A percentile compares a stretch with the other conserved stretches of the same genome.
Evolutionary conservation across 2,888 invertebrate genomes (phyloP).

Genomic region (Ypsolopha scabrella): DNA sequence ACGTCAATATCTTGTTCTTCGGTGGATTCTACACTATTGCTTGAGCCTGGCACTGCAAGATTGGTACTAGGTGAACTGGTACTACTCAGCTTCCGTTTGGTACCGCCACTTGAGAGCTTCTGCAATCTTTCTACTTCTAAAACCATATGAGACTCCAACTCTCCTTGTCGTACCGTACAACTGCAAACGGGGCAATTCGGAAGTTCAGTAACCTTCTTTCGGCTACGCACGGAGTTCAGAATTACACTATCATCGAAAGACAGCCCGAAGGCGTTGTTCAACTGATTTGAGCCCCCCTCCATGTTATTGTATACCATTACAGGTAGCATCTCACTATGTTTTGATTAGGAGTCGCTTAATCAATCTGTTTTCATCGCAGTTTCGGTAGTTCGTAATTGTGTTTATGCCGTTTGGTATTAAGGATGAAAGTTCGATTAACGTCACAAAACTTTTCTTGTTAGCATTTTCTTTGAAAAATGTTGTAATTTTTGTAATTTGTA

Average conservation of each 20-base stretch:
- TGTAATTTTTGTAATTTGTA: neutral
- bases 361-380: constrained; percentile 56
- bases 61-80: constrained; percentile 23
- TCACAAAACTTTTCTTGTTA: constrained; percentile 43
- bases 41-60: constrained; percentile 35
- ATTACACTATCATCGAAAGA: constrained; percentile 54
- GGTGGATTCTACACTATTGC: constrained; percentile 28
- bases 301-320: constrained; percentile 56
- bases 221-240: constrained; percentile 62
- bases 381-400: constrained; percentile 24
- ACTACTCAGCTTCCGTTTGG: constrained; percentile 47
- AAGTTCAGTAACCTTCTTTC: constrained; percentile 74
- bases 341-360: constrained; percentile 25
- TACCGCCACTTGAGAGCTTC: constrained; percentile 37
- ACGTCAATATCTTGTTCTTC: constrained; percentile 47
- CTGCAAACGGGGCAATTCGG: constrained; percentile 92
- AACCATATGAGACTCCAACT: constrained; percentile 85
- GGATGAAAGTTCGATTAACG: constrained; percentile 32
- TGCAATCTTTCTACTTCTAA: constrained; percentile 75
- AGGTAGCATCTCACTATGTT: constrained; percentile 51
- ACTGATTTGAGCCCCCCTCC: constrained; percentile 49
- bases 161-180: constrained; percentile 83
- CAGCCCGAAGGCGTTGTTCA: constrained; percentile 30
- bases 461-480: constrained; percentile 13
- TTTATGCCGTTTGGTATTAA: constrained; percentile 17